Conservation (phyloP, 2,797 vertebrate genomes). For the Bradypodion ventrale region DNA sequence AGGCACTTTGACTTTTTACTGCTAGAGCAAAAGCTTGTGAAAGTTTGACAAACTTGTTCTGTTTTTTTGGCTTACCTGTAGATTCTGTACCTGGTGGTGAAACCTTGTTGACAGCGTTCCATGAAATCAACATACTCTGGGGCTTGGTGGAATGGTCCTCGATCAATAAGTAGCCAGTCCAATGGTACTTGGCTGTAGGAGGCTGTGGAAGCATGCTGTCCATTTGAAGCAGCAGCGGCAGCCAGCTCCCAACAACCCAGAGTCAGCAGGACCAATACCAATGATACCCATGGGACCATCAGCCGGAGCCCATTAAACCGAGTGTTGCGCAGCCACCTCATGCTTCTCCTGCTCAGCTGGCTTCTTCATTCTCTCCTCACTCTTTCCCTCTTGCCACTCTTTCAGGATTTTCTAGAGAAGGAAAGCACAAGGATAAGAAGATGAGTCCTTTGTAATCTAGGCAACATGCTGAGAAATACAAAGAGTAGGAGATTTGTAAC, state of each 20-base stretch:
- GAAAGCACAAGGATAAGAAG: slow-evolving; percentile 30
- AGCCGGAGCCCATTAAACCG: slow-evolving; percentile 85
- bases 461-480: neutral
- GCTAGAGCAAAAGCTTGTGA: neutral
- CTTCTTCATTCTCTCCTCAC: slow-evolving; percentile 95
- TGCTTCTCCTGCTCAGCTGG: slow-evolving; percentile 88
- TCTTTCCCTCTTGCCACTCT: slow-evolving; percentile 64
- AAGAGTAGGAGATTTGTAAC: neutral
- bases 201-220: slow-evolving; percentile 80
- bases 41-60: too few species aligned
- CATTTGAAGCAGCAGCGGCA: slow-evolving; percentile 64
- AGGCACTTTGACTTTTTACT: too few species aligned
- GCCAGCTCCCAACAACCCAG: slow-evolving; percentile 75
- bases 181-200: slow-evolving; percentile 80
- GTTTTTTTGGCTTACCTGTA: slow-evolving; percentile 85
- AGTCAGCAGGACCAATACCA: slow-evolving; percentile 84
- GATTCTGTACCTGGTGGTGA: slow-evolving; percentile 97
- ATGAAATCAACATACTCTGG: slow-evolving; percentile 94
- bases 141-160: slow-evolving; percentile 93
- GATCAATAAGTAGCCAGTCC: slow-evolving; percentile 96
- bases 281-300: slow-evolving; percentile 84
- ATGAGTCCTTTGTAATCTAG: neutral
- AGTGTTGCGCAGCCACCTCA: slow-evolving; percentile 87
- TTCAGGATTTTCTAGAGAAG: slow-evolving; percentile 67
- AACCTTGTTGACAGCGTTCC: slow-evolving; percentile 94